phyloP scores from a whole-genome alignment of 2,888 invertebrate species.

The Eilema sororculum region DNA sequence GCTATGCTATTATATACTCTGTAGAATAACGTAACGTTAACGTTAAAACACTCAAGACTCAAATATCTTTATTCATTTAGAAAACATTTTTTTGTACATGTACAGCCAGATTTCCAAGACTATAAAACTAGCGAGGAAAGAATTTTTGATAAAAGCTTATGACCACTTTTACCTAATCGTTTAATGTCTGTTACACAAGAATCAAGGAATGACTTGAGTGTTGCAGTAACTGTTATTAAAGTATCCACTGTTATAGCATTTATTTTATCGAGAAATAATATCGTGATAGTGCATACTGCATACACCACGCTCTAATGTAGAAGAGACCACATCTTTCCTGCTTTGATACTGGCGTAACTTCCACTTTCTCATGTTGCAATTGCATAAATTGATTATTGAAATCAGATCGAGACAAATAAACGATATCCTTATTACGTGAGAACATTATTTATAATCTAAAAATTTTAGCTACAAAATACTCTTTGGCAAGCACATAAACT shows the following conservation, averaged over 20 bases:
- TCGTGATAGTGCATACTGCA: not conserved
- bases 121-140: not conserved
- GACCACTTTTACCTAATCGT: not conserved
- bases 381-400: no score
- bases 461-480: no score
- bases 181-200: no score
- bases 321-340: no score
- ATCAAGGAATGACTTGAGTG: not conserved
- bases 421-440: no score
- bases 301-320: not conserved
- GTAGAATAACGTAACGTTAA: no score
- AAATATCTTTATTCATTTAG: no score
- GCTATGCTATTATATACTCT: no score
- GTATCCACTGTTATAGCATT: not conserved
- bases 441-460: no score
- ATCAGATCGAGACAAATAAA: not conserved
- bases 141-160: not conserved
- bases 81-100: no score
- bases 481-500: not conserved
- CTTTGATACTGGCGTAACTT: no score
- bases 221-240: not conserved
- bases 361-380: no score
- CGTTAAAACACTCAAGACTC: not conserved
- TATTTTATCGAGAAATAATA: not conserved
- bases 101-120: not conserved